phyloP scores from a whole-genome alignment of 2,888 invertebrate genomes.

The Scrobipalpa atriplicella region DNA sequence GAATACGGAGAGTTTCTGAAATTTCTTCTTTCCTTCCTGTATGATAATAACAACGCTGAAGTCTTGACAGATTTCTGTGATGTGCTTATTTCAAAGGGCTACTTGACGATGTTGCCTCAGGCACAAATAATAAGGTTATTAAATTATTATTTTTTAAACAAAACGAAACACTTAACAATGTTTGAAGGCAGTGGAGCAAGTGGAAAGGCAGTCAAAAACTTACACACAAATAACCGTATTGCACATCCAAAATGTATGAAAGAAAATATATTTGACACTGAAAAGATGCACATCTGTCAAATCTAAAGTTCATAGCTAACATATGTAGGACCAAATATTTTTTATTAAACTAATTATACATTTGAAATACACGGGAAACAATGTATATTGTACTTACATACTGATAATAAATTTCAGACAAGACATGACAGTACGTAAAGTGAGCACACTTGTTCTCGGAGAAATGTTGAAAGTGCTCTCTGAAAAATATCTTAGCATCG shows the following conservation, averaged over 20 bases:
- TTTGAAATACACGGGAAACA: too few species aligned
- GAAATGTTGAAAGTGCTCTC: constrained; percentile 68
- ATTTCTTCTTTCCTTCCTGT: constrained; percentile 59
- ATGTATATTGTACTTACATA: too few species aligned
- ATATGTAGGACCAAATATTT: too few species aligned
- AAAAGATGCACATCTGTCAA: too few species aligned
- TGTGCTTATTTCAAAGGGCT: constrained; percentile 62
- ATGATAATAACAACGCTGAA: constrained; percentile 48
- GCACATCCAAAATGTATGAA: too few species aligned
- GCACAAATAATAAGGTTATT: constrained; percentile 61
- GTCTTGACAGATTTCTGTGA: constrained; percentile 62
- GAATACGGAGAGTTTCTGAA: constrained; percentile 67
- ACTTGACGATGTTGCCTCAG: constrained; percentile 65
- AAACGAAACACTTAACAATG: background rate
- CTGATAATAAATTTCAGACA: constrained; percentile 49
- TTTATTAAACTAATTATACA: too few species aligned
- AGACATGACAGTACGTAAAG: constrained; percentile 60
- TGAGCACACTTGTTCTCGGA: constrained; percentile 67
- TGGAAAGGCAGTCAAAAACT: too few species aligned
- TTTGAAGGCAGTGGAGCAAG: too few species aligned
- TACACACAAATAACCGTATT: too few species aligned
- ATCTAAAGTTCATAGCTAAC: too few species aligned
- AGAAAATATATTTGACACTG: too few species aligned
- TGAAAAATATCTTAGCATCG: constrained; percentile 59
- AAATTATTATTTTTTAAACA: background rate